Base-by-base conservation (phyloP, 2,113 vertebrate genomes). In the Penelope pileata region DNA sequence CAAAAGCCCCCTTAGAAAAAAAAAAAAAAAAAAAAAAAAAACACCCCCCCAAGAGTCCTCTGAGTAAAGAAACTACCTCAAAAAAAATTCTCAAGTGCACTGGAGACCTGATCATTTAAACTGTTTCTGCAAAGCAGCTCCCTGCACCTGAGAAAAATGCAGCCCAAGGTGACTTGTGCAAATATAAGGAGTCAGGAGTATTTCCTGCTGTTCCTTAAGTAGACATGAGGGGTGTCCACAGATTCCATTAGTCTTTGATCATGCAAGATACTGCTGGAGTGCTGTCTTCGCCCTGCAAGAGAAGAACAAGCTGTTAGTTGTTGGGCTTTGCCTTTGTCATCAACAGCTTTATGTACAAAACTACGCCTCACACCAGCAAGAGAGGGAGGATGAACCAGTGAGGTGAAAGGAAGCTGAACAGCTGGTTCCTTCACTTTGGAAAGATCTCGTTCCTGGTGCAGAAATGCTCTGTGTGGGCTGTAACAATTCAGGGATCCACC, bases 201-300 rank as follows among this genome's bases (percentile, higher is more conserved):
- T 97, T 96, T 98, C 97, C 98, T 97, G 97, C 93, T 97, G 70
- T 95, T 98, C 97, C 96, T 97, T 96, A 96, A 94, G 94, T 95
- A 97, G 97, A 97, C 93, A 95, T 69, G 97, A 94, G 96, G 97
- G 97, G 89, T 95, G 97, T 97, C 93, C 89, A 51, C 90, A 96
- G 94, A 91, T 91, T 97, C 94, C 86, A 53, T 79, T 51, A 96
- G 94, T 96, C 97, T 95, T 98, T 95, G 84, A 97, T 99, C 99
- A 99, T 86, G 99, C 99, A 92, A 99, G 98, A 97, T 99, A 99
- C 98, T 99, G 99, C 98, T 99, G 99, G 98, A 99, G 98, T 88
- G 99, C 99, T 68, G 98, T 99, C 98, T 99, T 99, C 75, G 99
- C 99, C 98, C 99, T 99, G 98, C 83, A 97, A 98, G 32, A 86